These are phyloP conservation scores for Peromyscus leucopus DNA, from an alignment of 2,113 vertebrate genomes.

Conservation along the genomic window DNA sequence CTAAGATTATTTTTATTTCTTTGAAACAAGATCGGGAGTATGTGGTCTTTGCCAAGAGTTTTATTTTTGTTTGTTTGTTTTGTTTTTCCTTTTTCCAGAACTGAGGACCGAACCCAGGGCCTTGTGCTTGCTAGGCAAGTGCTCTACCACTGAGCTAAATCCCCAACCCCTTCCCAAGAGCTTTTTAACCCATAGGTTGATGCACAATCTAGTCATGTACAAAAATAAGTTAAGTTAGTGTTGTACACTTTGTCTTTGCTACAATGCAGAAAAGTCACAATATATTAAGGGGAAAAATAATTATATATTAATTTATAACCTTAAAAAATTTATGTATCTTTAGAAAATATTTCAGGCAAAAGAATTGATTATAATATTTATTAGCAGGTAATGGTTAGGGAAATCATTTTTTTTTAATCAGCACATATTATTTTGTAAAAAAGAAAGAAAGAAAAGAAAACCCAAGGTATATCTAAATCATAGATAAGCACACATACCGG, in stretches of 20 bases:
- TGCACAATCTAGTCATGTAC: background rate
- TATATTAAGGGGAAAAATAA: background rate
- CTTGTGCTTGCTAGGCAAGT: no score
- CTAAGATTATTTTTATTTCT: background rate
- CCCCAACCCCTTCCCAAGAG: no score
- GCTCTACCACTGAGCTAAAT: no score
- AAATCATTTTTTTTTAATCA: background rate
- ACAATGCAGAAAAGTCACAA: background rate
- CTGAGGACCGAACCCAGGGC: no score
- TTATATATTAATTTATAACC: background rate
- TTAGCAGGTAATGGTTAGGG: background rate
- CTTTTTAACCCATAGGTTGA: background rate
- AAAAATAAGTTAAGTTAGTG: background rate
- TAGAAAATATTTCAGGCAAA: background rate
- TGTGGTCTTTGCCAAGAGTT: background rate
- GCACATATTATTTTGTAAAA: background rate
- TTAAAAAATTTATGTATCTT: background rate
- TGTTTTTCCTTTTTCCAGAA: no score
- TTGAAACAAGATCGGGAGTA: background rate
- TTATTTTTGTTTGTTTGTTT: no score
- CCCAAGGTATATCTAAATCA: background rate
- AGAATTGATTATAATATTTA: background rate
- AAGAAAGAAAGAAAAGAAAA: no score
- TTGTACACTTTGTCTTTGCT: background rate
- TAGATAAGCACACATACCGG: no score